Evolutionary conservation across 2,797 vertebrate species (phyloP).

Genomic region (Oceanodroma leucorhoa): DNA sequence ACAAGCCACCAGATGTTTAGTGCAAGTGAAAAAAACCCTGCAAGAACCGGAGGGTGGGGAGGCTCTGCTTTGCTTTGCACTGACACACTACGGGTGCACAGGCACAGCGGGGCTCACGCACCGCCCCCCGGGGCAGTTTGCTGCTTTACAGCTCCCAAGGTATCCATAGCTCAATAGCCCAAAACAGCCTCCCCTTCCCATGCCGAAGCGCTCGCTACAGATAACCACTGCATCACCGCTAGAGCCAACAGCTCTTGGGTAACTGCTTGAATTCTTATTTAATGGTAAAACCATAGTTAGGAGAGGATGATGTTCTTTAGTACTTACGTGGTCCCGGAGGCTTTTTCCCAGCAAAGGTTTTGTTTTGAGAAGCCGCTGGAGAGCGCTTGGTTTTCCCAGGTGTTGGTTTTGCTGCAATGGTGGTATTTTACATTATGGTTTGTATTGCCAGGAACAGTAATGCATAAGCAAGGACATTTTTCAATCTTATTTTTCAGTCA

Average conservation of each 20-base stretch:
- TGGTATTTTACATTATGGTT: neutral
- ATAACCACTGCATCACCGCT: neutral
- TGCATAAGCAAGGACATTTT: neutral
- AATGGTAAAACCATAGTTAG: neutral
- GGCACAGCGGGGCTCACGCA: accelerated
- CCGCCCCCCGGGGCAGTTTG: accelerated
- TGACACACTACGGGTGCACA: neutral
- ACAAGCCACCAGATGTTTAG: neutral
- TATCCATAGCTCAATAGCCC: neutral
- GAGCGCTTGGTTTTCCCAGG: neutral
- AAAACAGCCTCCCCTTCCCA: neutral
- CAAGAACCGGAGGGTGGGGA: neutral
- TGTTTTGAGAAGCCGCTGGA: neutral
- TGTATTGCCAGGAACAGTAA: neutral
- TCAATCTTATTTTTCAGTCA: neutral
- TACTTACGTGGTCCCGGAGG: neutral
- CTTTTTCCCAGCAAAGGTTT: accelerated
- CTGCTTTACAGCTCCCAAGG: neutral
- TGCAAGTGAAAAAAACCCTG: neutral
- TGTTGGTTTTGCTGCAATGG: neutral
- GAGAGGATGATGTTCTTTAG: neutral
- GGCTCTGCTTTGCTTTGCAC: neutral
- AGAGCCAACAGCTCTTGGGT: neutral
- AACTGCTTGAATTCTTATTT: neutral
- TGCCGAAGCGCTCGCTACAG: neutral